phyloP scores from a whole-genome alignment of 1,140 invertebrate genomes.

The Hermetia illucens region DNA sequence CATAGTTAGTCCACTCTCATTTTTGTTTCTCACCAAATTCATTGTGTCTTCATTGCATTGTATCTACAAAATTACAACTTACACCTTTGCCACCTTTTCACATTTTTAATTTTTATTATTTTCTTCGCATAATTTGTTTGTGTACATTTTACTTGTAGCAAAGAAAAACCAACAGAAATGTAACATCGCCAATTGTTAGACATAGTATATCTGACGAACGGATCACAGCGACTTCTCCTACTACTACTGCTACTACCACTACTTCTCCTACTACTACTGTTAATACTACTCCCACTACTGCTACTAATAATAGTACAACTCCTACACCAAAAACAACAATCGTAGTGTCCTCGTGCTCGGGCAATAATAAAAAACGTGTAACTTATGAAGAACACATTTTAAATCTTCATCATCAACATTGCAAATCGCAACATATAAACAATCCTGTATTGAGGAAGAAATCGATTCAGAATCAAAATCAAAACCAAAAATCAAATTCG shows the following conservation, averaged over 20 bases:
- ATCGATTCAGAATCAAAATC: not conserved
- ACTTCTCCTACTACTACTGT: too few species aligned
- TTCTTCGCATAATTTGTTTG: not conserved
- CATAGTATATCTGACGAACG: not conserved
- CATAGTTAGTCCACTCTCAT: too few species aligned
- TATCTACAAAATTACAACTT: too few species aligned
- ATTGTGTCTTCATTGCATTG: too few species aligned
- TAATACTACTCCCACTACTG: too few species aligned
- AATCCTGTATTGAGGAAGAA: not conserved
- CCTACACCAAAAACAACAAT: not conserved
- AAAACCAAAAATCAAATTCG: constrained; percentile 1
- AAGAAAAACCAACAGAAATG: not conserved
- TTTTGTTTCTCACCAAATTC: too few species aligned
- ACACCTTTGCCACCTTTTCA: too few species aligned
- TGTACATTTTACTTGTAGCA: not conserved
- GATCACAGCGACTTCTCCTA: too few species aligned
- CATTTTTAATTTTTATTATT: constrained; percentile 8
- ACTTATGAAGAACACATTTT: not conserved
- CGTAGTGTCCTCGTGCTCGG: not conserved
- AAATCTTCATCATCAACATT: not conserved
- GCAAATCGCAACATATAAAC: not conserved
- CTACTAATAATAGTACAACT: too few species aligned
- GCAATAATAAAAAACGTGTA: not conserved
- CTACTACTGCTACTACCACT: too few species aligned
- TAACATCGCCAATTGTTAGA: not conserved